phyloP scores from a whole-genome alignment of 2,797 vertebrate species.

The Geotrypetes seraphini region DNA sequence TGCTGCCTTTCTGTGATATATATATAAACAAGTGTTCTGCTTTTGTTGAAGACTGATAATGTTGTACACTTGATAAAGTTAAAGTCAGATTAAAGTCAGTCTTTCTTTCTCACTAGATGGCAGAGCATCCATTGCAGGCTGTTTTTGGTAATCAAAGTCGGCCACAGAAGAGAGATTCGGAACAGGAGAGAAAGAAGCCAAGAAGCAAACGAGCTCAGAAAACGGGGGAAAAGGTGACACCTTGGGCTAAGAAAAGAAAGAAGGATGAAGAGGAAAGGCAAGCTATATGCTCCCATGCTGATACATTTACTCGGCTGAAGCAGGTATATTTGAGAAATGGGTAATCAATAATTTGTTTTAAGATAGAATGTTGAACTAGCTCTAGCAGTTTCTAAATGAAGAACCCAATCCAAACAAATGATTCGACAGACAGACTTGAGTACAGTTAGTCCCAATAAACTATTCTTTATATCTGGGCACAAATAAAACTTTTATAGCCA shows the following conservation, averaged over 20 bases:
- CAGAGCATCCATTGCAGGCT: slow-evolving; percentile 57
- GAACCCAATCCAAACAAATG: no score
- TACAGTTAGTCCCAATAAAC: no score
- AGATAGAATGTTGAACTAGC: no score
- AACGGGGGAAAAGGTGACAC: slow-evolving; percentile 75
- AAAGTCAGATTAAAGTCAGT: not conserved
- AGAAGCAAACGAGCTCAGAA: slow-evolving; percentile 82
- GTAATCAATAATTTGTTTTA: no score
- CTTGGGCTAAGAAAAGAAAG: slow-evolving; percentile 91
- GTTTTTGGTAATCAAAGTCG: slow-evolving; percentile 63
- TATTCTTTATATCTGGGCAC: no score
- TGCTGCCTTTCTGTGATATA: no score
- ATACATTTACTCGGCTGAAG: slow-evolving; percentile 78
- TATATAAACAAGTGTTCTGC: not conserved
- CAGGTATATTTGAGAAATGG: no score
- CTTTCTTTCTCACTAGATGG: slow-evolving; percentile 53
- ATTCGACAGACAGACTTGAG: no score
- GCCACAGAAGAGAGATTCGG: slow-evolving; percentile 54
- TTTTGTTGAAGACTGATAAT: not conserved
- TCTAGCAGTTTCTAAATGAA: no score
- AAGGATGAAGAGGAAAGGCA: slow-evolving; percentile 92
- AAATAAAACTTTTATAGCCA: no score
- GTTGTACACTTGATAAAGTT: not conserved
- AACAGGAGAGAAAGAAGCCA: slow-evolving; percentile 84
- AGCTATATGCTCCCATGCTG: slow-evolving; percentile 61